Evolutionary conservation across 2,888 invertebrate species (phyloP).

Genomic region (Temnothorax unifasciatus): DNA sequence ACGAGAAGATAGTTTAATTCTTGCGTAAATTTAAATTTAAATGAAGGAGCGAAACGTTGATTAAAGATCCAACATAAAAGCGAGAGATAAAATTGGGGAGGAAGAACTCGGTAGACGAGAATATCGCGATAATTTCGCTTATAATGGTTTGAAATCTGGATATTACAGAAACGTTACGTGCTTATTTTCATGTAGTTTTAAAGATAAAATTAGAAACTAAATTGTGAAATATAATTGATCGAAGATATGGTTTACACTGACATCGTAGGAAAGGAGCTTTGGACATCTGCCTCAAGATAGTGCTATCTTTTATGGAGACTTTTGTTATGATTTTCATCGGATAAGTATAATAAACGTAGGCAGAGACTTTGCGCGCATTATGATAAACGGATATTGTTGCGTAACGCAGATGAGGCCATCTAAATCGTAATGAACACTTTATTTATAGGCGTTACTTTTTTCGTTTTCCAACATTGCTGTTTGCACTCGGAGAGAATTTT

Average conservation of each 20-base stretch:
- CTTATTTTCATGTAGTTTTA: not conserved
- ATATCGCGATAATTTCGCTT: not conserved
- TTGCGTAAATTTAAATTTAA: conserved; percentile 5
- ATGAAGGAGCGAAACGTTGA: not conserved
- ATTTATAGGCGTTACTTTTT: not conserved
- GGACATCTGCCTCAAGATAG: conserved; percentile 10
- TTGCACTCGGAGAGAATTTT: not conserved
- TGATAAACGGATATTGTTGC: conserved; percentile 15
- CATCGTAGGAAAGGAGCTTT: not conserved
- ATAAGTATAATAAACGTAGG: conserved; percentile 31
- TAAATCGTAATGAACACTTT: not conserved
- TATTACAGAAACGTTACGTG: not conserved
- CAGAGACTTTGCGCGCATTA: not conserved
- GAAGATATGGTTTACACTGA: not conserved
- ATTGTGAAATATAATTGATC: not conserved
- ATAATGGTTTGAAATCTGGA: not conserved
- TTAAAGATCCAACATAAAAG: not conserved
- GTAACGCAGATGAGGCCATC: conserved; percentile 7
- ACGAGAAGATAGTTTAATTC: not conserved
- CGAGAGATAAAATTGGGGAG: not conserved
- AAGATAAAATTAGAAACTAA: conserved; percentile 18
- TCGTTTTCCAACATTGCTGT: not conserved
- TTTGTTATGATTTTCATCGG: conserved; percentile 38
- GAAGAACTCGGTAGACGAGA: not conserved
- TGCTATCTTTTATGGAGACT: conserved; percentile 23